Evolutionary conservation across 2,797 vertebrate species (phyloP), one percentile per base, ranked within the genome.

Genomic region (Gadopsis marmoratus): DNA sequence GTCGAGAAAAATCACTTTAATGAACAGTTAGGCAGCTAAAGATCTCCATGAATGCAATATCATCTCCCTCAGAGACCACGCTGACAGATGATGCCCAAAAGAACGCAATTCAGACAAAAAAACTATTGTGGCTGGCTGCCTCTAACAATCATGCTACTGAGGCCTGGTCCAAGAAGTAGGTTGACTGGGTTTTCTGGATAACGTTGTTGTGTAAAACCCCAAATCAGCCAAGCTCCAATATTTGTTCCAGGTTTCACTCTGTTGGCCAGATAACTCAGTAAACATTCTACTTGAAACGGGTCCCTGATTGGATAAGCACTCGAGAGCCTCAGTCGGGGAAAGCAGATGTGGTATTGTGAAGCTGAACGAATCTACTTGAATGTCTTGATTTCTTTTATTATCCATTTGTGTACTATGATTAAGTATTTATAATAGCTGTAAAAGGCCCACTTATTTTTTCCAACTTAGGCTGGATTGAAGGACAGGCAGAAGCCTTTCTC

Each of bases 1-100:
- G 23, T 76, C 51, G 65, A 37, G 51, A 53, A 61, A 39, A 53
- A 75, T 74, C 16, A 4, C 23, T 60, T 10, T 56, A 79, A 79
- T 82, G 31, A 74, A 53, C 47, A 19, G n/a, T 50, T n/a, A 63
- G 3, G 23, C 50, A 33, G 23, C 13, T 61, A 3, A 50, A 60
- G 3, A 74, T 45, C 63, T 58, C 39, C 26, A 26, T 41, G 7
- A 43, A 31, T 12, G 33, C 3, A 51, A 39, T 48, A 21, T 43
- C 1, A 26, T 45, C 59, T 54, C 50, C 17, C 29, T 51, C 10
- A 14, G 23, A 55, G 33, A 61, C n/a, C 2, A 43, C 8, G 7
- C 19, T 79, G 45, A 37, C 39, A 48, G 10, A 45, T 39, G 39
- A 58, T 35, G n/a, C 64, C 23, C 6, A 39, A 31, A 45, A 76